Conservation (phyloP, 2,797 vertebrate genomes). For the Cirrhinus molitorella region DNA sequence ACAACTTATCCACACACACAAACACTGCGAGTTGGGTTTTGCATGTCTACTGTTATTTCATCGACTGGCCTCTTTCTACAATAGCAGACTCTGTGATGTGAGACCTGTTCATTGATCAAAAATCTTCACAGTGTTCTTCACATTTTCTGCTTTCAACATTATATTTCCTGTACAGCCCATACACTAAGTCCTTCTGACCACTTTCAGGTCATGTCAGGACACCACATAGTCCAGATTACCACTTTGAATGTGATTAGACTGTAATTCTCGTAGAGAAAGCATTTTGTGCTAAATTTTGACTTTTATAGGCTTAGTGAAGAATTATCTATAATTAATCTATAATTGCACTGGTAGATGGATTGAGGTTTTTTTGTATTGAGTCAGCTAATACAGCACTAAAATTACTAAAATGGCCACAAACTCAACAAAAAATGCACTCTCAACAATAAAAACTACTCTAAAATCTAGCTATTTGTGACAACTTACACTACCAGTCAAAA, state of each 20-base stretch:
- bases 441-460: background rate
- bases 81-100: slow-evolving; percentile 23
- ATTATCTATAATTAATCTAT: slow-evolving; percentile 20
- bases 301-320: slow-evolving; percentile 10
- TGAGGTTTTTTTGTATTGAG: background rate
- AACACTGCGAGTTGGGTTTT: slow-evolving; percentile 13
- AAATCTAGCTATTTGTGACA: background rate
- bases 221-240: background rate
- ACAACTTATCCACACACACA: slow-evolving; percentile 27
- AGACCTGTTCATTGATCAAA: slow-evolving; percentile 53
- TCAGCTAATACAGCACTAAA: background rate
- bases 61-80: slow-evolving; percentile 43
- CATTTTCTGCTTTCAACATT: slow-evolving; percentile 45
- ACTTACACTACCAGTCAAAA: background rate
- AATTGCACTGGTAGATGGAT: slow-evolving; percentile 5
- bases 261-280: background rate
- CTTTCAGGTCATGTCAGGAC: background rate
- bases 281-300: background rate
- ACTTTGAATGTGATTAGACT: slow-evolving; percentile 1
- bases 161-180: slow-evolving; percentile 17
- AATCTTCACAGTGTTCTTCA: slow-evolving; percentile 39
- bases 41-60: slow-evolving; percentile 49
- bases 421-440: background rate
- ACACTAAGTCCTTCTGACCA: slow-evolving; percentile 19
- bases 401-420: background rate